Percentiles rank a stretch among this genome's conserved stretches.
These are phyloP conservation scores for Clarias pachynema DNA, from an alignment of 2,797 vertebrate species.

Conservation along the genomic window DNA sequence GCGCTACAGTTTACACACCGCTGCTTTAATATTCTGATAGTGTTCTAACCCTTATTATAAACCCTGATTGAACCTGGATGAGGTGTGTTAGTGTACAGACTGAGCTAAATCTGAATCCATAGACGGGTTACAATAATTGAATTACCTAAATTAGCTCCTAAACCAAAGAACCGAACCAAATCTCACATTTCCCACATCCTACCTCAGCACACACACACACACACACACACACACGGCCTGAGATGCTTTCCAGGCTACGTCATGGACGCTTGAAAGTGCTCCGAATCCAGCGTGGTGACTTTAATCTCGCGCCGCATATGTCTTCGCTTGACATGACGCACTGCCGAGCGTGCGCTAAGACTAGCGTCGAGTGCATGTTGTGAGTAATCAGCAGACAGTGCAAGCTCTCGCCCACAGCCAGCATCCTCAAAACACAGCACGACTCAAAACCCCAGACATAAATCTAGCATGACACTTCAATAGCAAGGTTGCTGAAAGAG, in stretches of 20 bases:
- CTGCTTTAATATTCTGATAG: background rate
- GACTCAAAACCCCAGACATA: slow-evolving; percentile 41
- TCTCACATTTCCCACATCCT: no score
- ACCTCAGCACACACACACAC: background rate
- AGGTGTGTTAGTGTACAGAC: background rate
- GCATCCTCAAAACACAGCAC: slow-evolving; percentile 45
- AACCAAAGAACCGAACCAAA: background rate
- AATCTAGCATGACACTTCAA: slow-evolving; percentile 50
- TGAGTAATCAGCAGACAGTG: slow-evolving; percentile 43
- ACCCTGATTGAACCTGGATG: background rate
- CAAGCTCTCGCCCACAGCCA: slow-evolving; percentile 42
- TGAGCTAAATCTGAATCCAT: background rate
- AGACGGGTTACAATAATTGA: background rate
- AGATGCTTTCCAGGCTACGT: background rate
- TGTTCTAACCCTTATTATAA: background rate
- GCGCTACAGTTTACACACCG: background rate
- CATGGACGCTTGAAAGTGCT: background rate
- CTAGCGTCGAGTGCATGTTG: slow-evolving; percentile 20
- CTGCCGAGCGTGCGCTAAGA: slow-evolving; percentile 6
- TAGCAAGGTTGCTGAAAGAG: slow-evolving; percentile 38
- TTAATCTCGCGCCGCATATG: slow-evolving; percentile 13
- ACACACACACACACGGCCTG: background rate
- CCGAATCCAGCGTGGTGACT: slow-evolving; percentile 12
- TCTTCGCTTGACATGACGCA: background rate
- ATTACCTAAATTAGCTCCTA: background rate